Evolutionary conservation across 2,888 invertebrate genomes (phyloP), one percentile per base, ranked within the genome.

Genomic region (Drosophila villosipedis): DNA sequence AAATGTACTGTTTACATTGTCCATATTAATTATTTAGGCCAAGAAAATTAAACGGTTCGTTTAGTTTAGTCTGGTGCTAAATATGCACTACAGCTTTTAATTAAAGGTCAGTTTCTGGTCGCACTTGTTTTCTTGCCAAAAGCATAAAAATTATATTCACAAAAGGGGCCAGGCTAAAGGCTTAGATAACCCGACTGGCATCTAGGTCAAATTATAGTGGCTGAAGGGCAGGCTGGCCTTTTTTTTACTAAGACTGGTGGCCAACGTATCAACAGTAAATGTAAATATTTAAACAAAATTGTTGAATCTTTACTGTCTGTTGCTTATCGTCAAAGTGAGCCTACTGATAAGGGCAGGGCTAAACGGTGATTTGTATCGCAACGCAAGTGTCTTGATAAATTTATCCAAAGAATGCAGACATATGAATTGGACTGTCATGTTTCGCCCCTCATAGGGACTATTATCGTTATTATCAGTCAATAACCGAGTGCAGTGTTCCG

Each of bases 31-130:
- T 84, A 80, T 87, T 81, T 78, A 67, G 79, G 79, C 73, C 78
- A 79, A 82, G 83, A 76, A 89, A 87, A 87, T 73, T 68, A 78
- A 78, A 64, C 70, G 69, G 64, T 65, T 72, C 71, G 64, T 68
- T 83, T 74, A 68, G 55, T 62, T 66, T 53, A 69, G 71, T 60
- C 73, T 39, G 69, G 61, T 62, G 54, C 55, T 19, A 64, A 59
- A 68, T 64, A 25, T 60, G 4, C 14, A 39, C 64, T 59, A 63
- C 64, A 68, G 67, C 55, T 57, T 73, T 77, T 53, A 77, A 72
- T 69, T 73, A 84, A 79, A 78, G 74, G 74, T 64, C 68, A 68
- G 55, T 53, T 57, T 43, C 64, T 22, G 41, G 19, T 55, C 43
- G 49, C 52, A 49, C 25, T 47, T 53, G 25, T 19, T 53, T 52